Evolutionary conservation across 2,888 invertebrate species (phyloP).

Genomic region (Liposcelis brunnea): DNA sequence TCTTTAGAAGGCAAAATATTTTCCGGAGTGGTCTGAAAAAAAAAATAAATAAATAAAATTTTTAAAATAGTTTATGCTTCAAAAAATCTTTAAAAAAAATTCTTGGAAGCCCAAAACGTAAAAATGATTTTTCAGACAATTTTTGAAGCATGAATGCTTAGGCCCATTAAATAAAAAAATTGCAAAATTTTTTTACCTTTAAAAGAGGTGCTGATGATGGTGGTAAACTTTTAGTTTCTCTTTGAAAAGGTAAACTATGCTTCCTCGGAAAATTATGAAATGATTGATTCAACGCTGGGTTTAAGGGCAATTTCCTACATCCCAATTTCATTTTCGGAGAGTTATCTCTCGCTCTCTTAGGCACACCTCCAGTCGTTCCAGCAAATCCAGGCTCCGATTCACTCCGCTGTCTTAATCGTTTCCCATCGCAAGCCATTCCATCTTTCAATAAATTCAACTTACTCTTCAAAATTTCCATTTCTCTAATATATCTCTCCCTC

Average conservation of each 20-base stretch:
- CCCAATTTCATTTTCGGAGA: slow-evolving; percentile 9
- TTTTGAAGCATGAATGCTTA: no score
- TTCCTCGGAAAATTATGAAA: background rate
- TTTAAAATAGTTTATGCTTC: no score
- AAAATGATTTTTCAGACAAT: no score
- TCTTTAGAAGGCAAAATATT: no score
- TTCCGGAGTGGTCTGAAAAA: no score
- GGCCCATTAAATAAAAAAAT: no score
- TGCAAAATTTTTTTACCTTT: no score
- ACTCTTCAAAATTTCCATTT: slow-evolving; percentile 18
- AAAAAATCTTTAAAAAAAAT: no score
- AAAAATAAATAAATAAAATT: no score
- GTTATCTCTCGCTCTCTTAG: slow-evolving; percentile 14
- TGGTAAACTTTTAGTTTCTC: slow-evolving; percentile 7
- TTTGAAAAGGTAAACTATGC: background rate
- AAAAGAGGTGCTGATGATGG: background rate
- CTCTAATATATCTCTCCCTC: slow-evolving; percentile 17
- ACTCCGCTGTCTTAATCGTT: slow-evolving; percentile 13
- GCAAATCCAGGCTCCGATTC: slow-evolving; percentile 14
- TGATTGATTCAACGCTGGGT: background rate
- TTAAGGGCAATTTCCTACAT: background rate
- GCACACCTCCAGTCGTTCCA: slow-evolving; percentile 7
- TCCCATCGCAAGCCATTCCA: slow-evolving; percentile 11
- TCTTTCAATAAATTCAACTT: slow-evolving; percentile 17
- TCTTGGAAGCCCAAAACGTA: no score